Conservation (phyloP, 1,140 invertebrate species). For the Ladona fulva region DNA sequence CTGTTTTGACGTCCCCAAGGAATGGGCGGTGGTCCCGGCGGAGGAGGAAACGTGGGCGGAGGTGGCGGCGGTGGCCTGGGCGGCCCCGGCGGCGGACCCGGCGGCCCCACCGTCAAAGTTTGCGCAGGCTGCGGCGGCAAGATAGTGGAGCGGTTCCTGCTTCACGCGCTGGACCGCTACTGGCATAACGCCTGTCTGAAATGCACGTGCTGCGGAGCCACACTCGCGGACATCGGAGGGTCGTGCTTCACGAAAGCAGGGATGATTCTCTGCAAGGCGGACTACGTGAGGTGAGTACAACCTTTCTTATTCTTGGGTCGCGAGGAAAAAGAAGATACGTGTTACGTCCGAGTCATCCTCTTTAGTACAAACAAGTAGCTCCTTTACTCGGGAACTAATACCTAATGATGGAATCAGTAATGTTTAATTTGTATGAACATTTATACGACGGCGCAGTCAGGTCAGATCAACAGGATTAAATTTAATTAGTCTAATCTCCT, state of each 20-base stretch:
- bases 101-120: constrained; percentile 34
- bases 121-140: constrained; percentile 56
- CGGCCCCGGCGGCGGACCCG: constrained; percentile 37
- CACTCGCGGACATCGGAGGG: constrained; percentile 76
- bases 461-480: too few species aligned
- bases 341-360: not conserved
- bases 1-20: constrained; percentile 36
- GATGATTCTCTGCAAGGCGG: constrained; percentile 88
- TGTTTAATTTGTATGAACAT: too few species aligned
- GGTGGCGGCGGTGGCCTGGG: constrained; percentile 45
- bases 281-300: constrained; percentile 79
- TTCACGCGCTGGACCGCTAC: constrained; percentile 81
- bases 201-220: constrained; percentile 76
- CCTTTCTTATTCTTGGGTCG: too few species aligned
- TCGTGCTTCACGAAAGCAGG: constrained; percentile 85
- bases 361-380: too few species aligned
- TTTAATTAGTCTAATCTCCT: too few species aligned
- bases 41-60: constrained; percentile 42
- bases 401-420: too few species aligned
- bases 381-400: too few species aligned
- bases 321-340: not conserved
- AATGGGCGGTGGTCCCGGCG: constrained; percentile 34
- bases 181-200: constrained; percentile 91
- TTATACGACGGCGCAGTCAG: too few species aligned
- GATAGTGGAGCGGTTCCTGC: constrained; percentile 78